Base-by-base conservation (phyloP, 2,113 vertebrate genomes). In the Trachemys scripta region DNA sequence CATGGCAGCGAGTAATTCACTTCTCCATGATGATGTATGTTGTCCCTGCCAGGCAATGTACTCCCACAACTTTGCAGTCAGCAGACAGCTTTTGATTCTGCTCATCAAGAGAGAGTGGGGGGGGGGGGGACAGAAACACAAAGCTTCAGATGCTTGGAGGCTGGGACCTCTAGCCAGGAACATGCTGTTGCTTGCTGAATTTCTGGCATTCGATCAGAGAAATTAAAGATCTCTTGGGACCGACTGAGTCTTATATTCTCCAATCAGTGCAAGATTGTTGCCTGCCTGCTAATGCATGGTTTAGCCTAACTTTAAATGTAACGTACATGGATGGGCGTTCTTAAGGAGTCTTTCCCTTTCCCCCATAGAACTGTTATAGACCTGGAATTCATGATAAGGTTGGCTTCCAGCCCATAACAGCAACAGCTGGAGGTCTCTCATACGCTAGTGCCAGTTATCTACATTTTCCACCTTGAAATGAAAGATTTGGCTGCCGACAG, bases 351-450 rank as follows among this genome's bases (percentile, higher is more conserved):
- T 78, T 47, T 8, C 14, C 5, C 16, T 10, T 47, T 20, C 35
- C 65, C 65, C n/a, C 65, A 38, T 57, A 47, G 38, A 47, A 8
- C 42, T 47, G 42, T 47, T 87, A 13, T 5, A 65, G 38, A 16
- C 8, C 14, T 47, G 82, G 47, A 1, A 29, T 82, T 35, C 87
- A 80, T 49, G 56, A 57, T 35, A 45, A 35, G 29, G n/a, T 88
- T 93, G 76, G 76, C 76, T n/a, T 92, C 25, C 42, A 49, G 86
- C 65, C 51, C 76, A 76, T 19, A 16, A 1, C 42, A 56, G 42
- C 49, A 95, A 47, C 96, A 97, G 2, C 85, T 97, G 95, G 82
- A 82, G 51, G 72, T 75, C 81, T 96, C 93, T 86, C 97, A 96
- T 80, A 72, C 2, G 0, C 45, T 38, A 69, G 8, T 6, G 8